A percentile compares a stretch with the other conserved stretches of the same genome.
Conservation (phyloP, 1,140 invertebrate species). For the Heliconius hermathena region DNA sequence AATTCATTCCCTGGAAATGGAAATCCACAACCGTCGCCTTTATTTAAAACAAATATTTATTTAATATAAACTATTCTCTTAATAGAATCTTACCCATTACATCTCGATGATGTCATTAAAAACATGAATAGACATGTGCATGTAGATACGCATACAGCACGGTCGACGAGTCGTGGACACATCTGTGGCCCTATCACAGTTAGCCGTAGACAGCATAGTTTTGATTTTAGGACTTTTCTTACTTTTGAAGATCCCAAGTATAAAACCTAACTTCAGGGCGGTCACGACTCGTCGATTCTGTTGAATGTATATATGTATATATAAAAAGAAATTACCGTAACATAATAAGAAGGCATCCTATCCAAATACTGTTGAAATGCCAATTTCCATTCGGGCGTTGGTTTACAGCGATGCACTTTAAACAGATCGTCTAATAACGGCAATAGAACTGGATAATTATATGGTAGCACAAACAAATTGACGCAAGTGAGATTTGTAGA, state of each 20-base stretch:
- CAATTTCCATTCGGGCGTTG: slow-evolving; percentile 93
- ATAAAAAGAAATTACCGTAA: slow-evolving; percentile 84
- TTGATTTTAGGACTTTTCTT: too few relatives aligned
- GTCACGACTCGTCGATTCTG: background rate
- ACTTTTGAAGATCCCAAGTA: too few relatives aligned
- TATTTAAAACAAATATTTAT: background rate
- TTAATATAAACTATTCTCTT: background rate
- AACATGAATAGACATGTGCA: background rate
- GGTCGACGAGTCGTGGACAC: too few relatives aligned
- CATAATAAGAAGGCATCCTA: slow-evolving; percentile 98
- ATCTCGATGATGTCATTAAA: background rate
- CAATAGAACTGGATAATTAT: slow-evolving; percentile 98
- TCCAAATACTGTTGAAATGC: slow-evolving; percentile 97
- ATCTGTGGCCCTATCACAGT: too few relatives aligned
- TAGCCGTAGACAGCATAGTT: too few relatives aligned
- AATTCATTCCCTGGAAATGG: too few relatives aligned
- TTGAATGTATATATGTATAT: background rate
- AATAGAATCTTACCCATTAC: background rate
- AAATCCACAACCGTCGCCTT: too few relatives aligned
- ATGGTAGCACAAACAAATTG: slow-evolving; percentile 98
- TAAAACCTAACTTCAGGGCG: too few relatives aligned
- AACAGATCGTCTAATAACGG: slow-evolving; percentile 97
- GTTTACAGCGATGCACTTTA: slow-evolving; percentile 94
- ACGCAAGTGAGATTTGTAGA: slow-evolving; percentile 96
- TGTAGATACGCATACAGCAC: too few relatives aligned